phyloP scores from a whole-genome alignment of 2,797 vertebrate genomes.

The Lycodopsis pacificus region DNA sequence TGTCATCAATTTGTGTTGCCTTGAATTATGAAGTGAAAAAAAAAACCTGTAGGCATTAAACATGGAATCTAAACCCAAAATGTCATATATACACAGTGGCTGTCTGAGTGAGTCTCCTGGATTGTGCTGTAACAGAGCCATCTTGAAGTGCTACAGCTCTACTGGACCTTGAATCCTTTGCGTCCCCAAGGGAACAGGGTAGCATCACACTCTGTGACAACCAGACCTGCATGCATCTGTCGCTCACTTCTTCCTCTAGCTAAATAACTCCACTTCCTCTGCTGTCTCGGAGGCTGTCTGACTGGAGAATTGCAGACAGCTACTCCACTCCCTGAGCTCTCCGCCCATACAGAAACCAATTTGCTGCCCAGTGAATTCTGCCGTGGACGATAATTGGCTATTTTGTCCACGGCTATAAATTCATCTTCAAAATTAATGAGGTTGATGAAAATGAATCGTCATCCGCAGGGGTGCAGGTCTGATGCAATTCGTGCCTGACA shows the following conservation, averaged over 20 bases:
- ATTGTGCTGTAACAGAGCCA: slow-evolving; percentile 36
- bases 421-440: slow-evolving; percentile 84
- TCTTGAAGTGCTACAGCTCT: slow-evolving; percentile 33
- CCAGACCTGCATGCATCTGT: slow-evolving; percentile 36
- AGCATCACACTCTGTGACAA: slow-evolving; percentile 36
- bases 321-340: slow-evolving; percentile 39
- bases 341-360: slow-evolving; percentile 80
- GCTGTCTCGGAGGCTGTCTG: slow-evolving; percentile 27
- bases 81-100: neutral
- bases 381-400: slow-evolving; percentile 80
- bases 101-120: slow-evolving; percentile 1
- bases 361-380: slow-evolving; percentile 78
- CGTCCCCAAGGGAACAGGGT: slow-evolving; percentile 11
- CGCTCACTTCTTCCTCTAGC: slow-evolving; percentile 30
- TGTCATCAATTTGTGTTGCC: neutral
- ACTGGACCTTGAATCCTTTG: slow-evolving; percentile 44
- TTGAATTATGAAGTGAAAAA: neutral
- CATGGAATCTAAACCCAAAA: neutral
- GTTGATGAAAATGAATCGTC: slow-evolving; percentile 79
- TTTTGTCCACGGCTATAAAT: slow-evolving; percentile 82
- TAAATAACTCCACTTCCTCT: slow-evolving; percentile 36
- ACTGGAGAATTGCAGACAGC: slow-evolving; percentile 44
- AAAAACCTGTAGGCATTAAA: neutral
- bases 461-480: slow-evolving; percentile 51
- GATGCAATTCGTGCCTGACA: slow-evolving; percentile 60